phyloP scores from a whole-genome alignment of 2,888 invertebrate genomes.

The Agonum fuliginosum region DNA sequence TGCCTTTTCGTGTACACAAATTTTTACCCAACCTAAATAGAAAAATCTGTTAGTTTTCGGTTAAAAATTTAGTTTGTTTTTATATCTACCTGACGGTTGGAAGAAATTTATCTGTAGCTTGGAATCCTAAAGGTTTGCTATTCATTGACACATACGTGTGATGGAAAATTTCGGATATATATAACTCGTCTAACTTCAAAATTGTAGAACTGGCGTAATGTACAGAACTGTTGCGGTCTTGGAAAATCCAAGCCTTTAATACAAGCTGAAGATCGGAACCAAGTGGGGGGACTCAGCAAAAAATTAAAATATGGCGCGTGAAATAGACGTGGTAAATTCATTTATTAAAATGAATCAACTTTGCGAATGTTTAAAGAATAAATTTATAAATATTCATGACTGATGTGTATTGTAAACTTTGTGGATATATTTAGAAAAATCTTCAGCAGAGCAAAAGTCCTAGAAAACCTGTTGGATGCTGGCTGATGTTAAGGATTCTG shows the following conservation, averaged over 20 bases:
- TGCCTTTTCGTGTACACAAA: constrained; percentile 87
- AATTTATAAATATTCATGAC: constrained; percentile 51
- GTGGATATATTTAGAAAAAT: constrained; percentile 43
- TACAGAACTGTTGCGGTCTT: constrained; percentile 38
- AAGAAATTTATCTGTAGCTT: constrained; percentile 69
- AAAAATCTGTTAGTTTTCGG: constrained; percentile 34
- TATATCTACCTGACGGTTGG: constrained; percentile 70
- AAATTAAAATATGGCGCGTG: constrained; percentile 50
- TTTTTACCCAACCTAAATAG: constrained; percentile 86
- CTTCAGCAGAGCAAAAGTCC: constrained; percentile 36
- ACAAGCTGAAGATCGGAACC: neutral
- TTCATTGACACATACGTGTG: constrained; percentile 72
- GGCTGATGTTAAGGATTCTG: constrained; percentile 62
- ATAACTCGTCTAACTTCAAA: constrained; percentile 12
- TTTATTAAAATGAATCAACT: constrained; percentile 32
- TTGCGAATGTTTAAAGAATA: constrained; percentile 37
- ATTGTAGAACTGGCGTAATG: constrained; percentile 14
- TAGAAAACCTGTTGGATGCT: constrained; percentile 55
- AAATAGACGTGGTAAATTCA: constrained; percentile 10
- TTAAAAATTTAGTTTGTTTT: constrained; percentile 60
- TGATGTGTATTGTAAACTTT: constrained; percentile 33
- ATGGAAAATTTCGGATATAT: constrained; percentile 22
- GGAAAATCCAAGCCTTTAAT: constrained; percentile 41
- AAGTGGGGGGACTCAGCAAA: constrained; percentile 19
- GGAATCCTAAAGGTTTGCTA: constrained; percentile 69